phyloP scores from a whole-genome alignment of 1,140 invertebrate species.

The Carposina sasakii region DNA sequence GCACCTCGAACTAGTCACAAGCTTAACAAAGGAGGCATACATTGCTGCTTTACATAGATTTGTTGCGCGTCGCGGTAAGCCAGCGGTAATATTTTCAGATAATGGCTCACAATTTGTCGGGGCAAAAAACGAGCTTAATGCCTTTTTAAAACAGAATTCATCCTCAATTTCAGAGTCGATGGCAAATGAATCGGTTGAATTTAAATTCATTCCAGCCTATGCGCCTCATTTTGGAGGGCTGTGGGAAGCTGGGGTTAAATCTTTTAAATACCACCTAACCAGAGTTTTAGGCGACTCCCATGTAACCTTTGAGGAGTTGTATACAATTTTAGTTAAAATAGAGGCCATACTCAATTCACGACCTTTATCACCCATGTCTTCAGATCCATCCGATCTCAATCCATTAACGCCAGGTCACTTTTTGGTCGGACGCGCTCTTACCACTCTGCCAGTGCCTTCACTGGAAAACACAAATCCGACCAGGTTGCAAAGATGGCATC shows the following conservation, averaged over 20 bases:
- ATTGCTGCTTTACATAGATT: constrained; percentile 32
- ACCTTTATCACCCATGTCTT: constrained; percentile 11
- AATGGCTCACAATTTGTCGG: constrained; percentile 32
- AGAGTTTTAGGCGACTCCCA: constrained; percentile 14
- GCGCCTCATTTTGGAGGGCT: constrained; percentile 23
- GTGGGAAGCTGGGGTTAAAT: constrained; percentile 28
- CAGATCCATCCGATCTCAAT: constrained; percentile 21
- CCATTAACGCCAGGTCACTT: constrained; percentile 34
- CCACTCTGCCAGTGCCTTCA: constrained; percentile 6
- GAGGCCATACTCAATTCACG: constrained; percentile 33
- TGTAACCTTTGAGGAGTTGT: constrained; percentile 31
- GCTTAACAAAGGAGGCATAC: constrained; percentile 40
- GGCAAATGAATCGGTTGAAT: constrained; percentile 3
- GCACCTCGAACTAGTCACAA: constrained; percentile 51
- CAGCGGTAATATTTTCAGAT: constrained; percentile 29
- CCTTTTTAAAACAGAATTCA: neutral
- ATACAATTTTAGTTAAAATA: constrained; percentile 26
- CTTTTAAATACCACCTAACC: constrained; percentile 20
- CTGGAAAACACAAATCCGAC: constrained; percentile 4
- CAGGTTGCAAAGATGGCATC: neutral
- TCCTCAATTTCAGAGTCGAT: neutral
- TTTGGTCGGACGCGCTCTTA: constrained; percentile 25
- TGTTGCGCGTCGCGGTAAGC: constrained; percentile 24
- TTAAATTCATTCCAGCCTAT: constrained; percentile 9
- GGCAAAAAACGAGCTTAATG: constrained; percentile 4